Base-by-base conservation (phyloP, 2,113 vertebrate species). In the Sisor rabdophorus region DNA sequence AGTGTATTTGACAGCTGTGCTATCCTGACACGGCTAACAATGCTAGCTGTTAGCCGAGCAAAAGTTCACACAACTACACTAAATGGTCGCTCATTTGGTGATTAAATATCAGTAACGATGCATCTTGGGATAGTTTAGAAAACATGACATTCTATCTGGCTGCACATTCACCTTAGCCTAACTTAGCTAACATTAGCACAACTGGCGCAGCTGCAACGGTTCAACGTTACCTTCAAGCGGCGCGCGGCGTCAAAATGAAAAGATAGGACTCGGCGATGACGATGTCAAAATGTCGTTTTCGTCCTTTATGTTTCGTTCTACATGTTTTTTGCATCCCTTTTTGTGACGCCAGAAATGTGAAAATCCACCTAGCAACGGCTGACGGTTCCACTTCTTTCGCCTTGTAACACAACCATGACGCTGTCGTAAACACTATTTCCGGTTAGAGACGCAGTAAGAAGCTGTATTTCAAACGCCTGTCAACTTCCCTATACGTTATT, bases 391-490 rank as follows among this genome's bases (percentile, higher is more conserved):
- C 22, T 28, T 48, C 1, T 19, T 32, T 20, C 16, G 30, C 40
- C 55, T 19, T 7, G 24, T 11, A 47, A 61, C 58, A 69, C 72
- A 36, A 22, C 70, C 65, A 28, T 77, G 80, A 76, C 60, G 68
- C 65, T 69, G 60, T 58, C 48, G 15, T 71, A 68, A 67, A 63
- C 52, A 76, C 76, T 72, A 40, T 75, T 82, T 84, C 81, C 84
- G 84, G 83, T 81, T 75, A 48, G 60, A 16, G 13, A 16, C 47
- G 26, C 48, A 30, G 67, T 48, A 17, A 44, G 48, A 50, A 50
- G 63, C 53, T 17, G 50, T n/a, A 52, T 30, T 11, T 26, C 72
- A 74, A 74, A 61, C 13, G 2, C 1, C 11, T 4, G 1, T 13
- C 20, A 13, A 0, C 8, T 59, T n/a, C 19, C 22, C 55, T 60